phyloP scores from a whole-genome alignment of 2,113 vertebrate species.

The Marcusenius ussheri region DNA sequence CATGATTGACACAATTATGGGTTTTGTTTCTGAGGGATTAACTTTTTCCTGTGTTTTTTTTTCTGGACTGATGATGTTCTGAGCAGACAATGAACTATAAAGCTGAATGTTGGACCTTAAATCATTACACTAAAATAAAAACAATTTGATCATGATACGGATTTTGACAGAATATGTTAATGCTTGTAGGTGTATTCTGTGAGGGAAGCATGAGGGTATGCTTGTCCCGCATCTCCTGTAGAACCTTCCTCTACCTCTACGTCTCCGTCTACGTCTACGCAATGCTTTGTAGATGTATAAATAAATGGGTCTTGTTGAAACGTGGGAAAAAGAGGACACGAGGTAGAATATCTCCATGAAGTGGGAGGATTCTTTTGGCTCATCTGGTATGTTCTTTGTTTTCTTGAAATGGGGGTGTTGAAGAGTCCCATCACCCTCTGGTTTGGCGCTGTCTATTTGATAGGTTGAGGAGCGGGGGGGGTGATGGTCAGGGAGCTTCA shows the following conservation, averaged over 20 bases:
- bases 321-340: background rate
- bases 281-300: conserved; percentile 16
- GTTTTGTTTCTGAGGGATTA: background rate
- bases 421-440: conserved; percentile 27
- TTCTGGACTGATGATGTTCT: background rate
- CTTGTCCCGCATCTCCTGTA: background rate
- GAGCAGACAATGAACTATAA: background rate
- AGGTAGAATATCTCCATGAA: conserved; percentile 4
- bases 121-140: background rate
- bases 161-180: background rate
- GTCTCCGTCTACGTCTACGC: too few species aligned
- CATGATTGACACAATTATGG: background rate
- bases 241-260: background rate
- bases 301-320: conserved; percentile 23
- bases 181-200: background rate
- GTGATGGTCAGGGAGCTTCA: conserved; percentile 21
- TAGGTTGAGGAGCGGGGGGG: conserved; percentile 15
- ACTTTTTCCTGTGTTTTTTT: background rate
- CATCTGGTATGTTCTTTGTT: conserved; percentile 29
- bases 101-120: background rate
- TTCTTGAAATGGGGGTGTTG: conserved; percentile 8
- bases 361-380: conserved; percentile 3
- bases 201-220: background rate
- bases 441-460: conserved; percentile 26
- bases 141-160: background rate